Percentiles rank a stretch among this genome's conserved stretches.
phyloP scores from a whole-genome alignment of 2,113 vertebrate species.

The Petaurus breviceps region DNA sequence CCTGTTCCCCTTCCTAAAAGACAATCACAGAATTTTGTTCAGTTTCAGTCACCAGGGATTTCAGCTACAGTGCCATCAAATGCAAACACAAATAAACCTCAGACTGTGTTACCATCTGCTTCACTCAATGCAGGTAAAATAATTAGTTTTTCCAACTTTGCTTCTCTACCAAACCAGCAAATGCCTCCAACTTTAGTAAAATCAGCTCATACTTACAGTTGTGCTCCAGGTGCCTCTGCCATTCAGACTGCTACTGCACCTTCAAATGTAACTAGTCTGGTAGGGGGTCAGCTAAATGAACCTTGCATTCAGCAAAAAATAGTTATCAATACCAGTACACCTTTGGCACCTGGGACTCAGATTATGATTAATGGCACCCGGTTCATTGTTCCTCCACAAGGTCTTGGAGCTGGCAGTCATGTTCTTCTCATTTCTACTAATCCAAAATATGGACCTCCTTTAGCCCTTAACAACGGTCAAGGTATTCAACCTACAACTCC shows the following conservation, averaged over 20 bases:
- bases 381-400: conserved; percentile 96
- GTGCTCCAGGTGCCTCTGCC: conserved; percentile 65
- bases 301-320: conserved; percentile 91
- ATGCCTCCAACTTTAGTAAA: conserved; percentile 78
- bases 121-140: conserved; percentile 78
- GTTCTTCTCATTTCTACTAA: conserved; percentile 91
- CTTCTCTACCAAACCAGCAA: conserved; percentile 77
- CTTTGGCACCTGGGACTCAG: conserved; percentile 95
- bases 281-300: conserved; percentile 80
- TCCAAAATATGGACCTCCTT: conserved; percentile 82
- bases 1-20: conserved; percentile 80
- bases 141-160: conserved; percentile 73
- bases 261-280: conserved; percentile 70
- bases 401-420: conserved; percentile 94
- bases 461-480: conserved; percentile 77
- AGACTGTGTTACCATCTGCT: conserved; percentile 65
- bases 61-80: conserved; percentile 80
- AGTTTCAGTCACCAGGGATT: conserved; percentile 80
- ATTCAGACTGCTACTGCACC: conserved; percentile 74
- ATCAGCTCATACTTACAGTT: conserved; percentile 69
- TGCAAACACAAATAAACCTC: conserved; percentile 78
- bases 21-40: conserved; percentile 75
- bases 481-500: conserved; percentile 68
- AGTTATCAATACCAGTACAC: conserved; percentile 92
- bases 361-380: conserved; percentile 93